Conservation (phyloP, 2,797 vertebrate genomes). For the Tolypeutes matacus region DNA sequence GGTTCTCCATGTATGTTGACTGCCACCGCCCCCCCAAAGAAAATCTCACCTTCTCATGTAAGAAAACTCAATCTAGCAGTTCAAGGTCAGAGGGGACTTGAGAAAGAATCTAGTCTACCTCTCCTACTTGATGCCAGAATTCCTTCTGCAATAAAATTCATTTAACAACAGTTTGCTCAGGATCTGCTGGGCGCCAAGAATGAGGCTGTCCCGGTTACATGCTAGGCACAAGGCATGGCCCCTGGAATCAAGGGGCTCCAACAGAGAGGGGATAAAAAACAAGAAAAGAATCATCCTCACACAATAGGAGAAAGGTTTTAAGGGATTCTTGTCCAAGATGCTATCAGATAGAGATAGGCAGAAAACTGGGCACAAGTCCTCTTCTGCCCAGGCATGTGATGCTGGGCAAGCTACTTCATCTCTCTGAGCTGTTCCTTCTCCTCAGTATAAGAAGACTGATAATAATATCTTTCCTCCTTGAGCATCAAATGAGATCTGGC, state of each 20-base stretch:
- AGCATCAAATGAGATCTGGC: background rate
- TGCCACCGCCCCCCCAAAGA: background rate
- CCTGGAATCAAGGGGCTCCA: background rate
- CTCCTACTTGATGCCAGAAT: background rate
- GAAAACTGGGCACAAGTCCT: background rate
- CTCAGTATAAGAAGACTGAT: background rate
- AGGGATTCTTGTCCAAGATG: background rate
- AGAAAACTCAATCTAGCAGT: slow-evolving; percentile 63
- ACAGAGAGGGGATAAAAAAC: background rate
- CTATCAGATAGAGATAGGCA: background rate
- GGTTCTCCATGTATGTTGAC: background rate
- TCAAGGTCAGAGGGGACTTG: slow-evolving; percentile 33
- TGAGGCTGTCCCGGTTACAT: background rate
- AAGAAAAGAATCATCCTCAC: background rate
- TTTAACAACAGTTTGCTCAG: background rate
- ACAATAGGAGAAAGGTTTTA: background rate
- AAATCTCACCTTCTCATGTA: slow-evolving; percentile 62
- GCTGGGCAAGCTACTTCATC: background rate
- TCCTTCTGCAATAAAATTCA: slow-evolving; percentile 36
- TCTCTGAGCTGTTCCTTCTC: background rate
- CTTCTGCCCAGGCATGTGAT: background rate
- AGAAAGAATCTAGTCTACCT: background rate
- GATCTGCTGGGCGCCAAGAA: too few relatives aligned
- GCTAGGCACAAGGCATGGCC: background rate
- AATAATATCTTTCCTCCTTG: background rate